phyloP scores from a whole-genome alignment of 2,888 invertebrate species.

The Papilio demoleus region DNA sequence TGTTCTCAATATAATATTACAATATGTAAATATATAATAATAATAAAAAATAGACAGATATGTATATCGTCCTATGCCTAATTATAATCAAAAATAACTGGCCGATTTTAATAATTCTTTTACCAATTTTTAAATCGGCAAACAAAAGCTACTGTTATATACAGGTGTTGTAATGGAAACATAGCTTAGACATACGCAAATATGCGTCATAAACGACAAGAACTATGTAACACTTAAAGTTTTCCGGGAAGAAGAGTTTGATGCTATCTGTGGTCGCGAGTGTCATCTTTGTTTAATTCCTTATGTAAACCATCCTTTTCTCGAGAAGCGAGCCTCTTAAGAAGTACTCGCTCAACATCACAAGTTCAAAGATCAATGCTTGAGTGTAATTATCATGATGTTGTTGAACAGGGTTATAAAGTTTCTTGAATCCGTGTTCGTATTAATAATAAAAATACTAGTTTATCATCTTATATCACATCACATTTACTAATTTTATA shows the following conservation, averaged over 20 bases:
- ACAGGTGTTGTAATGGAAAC: too few species aligned
- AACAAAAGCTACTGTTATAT: too few species aligned
- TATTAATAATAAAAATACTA: slow-evolving; percentile 4
- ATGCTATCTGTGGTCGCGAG: slow-evolving; percentile 35
- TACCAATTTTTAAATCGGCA: too few species aligned
- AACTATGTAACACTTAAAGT: slow-evolving; percentile 19
- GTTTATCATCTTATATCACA: not conserved
- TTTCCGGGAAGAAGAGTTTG: slow-evolving; percentile 30
- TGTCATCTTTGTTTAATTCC: slow-evolving; percentile 37
- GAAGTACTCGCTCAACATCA: slow-evolving; percentile 16
- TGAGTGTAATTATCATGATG: slow-evolving; percentile 32
- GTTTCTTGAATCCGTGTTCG: slow-evolving; percentile 19
- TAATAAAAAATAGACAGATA: too few species aligned
- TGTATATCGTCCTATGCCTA: too few species aligned
- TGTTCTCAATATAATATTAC: too few species aligned
- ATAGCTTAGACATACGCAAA: not conserved
- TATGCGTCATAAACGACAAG: slow-evolving; percentile 5
- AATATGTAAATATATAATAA: too few species aligned
- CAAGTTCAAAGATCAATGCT: slow-evolving; percentile 37
- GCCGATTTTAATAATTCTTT: too few species aligned
- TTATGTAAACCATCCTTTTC: slow-evolving; percentile 30
- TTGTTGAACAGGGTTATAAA: slow-evolving; percentile 20
- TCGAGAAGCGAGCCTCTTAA: slow-evolving; percentile 18
- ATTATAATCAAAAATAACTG: too few species aligned
- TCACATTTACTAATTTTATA: not conserved